These are phyloP conservation scores for Epinephelus moara DNA, from an alignment of 2,113 vertebrate species.

Conservation along the genomic window DNA sequence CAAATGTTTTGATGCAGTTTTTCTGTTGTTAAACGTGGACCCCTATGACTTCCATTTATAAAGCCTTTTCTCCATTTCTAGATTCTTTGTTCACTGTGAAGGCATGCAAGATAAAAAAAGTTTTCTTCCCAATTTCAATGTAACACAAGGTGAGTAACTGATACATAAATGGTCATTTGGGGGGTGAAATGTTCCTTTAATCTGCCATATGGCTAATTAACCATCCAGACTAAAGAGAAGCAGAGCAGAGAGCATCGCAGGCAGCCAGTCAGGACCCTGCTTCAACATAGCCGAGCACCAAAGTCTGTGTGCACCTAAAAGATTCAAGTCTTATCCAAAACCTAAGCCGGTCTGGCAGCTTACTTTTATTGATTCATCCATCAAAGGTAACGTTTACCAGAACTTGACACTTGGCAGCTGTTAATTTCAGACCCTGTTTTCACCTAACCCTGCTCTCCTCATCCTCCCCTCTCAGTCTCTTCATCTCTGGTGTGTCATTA, in stretches of 20 bases:
- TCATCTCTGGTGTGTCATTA: constrained; percentile 60
- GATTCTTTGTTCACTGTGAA: no score
- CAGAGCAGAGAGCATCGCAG: background rate
- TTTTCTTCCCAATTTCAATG: no score
- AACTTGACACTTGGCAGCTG: constrained; percentile 32
- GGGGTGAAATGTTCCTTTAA: background rate
- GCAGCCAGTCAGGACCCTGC: constrained; percentile 34
- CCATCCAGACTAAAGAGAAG: background rate
- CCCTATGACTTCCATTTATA: no score
- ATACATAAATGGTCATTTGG: no score
- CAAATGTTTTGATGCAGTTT: no score
- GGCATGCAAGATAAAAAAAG: no score
- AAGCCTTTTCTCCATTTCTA: no score
- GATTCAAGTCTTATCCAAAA: constrained; percentile 17
- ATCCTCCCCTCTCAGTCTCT: background rate
- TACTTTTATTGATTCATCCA: constrained; percentile 47
- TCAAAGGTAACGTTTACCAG: constrained; percentile 52
- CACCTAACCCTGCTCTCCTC: constrained; percentile 3
- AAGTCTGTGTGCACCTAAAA: background rate
- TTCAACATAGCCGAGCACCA: constrained; percentile 17
- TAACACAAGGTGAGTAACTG: no score
- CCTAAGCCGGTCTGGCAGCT: constrained; percentile 29
- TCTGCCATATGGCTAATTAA: background rate
- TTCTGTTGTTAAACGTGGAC: no score
- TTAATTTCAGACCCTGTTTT: constrained; percentile 51